Evolutionary conservation across 2,797 vertebrate genomes (phyloP).

Genomic region (Oryzias sinensis): DNA sequence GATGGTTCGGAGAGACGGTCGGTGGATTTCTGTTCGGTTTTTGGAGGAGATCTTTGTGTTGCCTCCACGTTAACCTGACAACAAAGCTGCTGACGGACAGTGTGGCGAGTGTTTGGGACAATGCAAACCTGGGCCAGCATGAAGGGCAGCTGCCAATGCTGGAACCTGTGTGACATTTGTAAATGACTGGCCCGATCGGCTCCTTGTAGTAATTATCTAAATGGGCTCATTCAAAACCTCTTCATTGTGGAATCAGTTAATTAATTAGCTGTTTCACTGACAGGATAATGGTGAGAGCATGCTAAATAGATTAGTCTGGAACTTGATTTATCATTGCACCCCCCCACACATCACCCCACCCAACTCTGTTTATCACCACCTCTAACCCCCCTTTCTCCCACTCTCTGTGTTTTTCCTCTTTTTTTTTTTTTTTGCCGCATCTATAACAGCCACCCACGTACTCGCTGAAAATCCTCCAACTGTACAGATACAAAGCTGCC

Average conservation of each 20-base stretch:
- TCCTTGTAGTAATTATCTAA: conserved; percentile 97
- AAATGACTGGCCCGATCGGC: conserved; percentile 91
- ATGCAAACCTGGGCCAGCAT: conserved; percentile 36
- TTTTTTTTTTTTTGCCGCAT: conserved; percentile 53
- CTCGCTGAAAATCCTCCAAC: conserved; percentile 34
- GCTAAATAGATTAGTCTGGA: conserved; percentile 94
- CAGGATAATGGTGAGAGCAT: conserved; percentile 93
- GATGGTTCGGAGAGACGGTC: not conserved
- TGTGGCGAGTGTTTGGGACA: conserved; percentile 14
- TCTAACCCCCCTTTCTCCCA: conserved; percentile 51
- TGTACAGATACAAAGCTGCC: conserved; percentile 36
- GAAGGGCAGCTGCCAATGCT: conserved; percentile 74
- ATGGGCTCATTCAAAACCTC: conserved; percentile 98
- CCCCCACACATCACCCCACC: conserved; percentile 50
- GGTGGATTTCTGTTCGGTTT: conserved; percentile 2
- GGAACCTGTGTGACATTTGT: conserved; percentile 79
- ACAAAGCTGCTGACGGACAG: not conserved
- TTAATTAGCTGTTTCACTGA: conserved; percentile 99
- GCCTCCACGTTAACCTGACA: conserved; percentile 3
- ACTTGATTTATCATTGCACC: conserved; percentile 89
- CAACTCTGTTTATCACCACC: conserved; percentile 74
- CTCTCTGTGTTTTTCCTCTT: conserved; percentile 52
- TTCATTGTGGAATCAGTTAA: conserved; percentile 98
- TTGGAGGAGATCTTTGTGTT: not conserved
- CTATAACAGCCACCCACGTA: conserved; percentile 58